A percentile compares a stretch with the other conserved stretches of the same genome.
Evolutionary conservation across 2,888 invertebrate genomes (phyloP).

Genomic region (Oscheius sp.): DNA sequence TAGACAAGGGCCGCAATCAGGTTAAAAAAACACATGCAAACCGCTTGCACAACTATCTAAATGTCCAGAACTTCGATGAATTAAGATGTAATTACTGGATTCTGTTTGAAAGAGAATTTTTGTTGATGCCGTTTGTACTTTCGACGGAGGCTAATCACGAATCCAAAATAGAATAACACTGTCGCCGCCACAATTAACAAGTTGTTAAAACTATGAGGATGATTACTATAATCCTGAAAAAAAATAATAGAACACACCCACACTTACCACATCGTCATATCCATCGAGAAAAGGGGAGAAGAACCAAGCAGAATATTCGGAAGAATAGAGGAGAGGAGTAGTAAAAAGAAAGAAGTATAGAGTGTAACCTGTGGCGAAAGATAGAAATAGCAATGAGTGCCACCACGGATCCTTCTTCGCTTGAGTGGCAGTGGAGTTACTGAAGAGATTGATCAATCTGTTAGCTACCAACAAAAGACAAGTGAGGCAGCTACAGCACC

Average conservation of each 20-base stretch:
- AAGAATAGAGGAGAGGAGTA: background rate
- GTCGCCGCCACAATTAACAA: background rate
- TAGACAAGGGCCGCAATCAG: background rate
- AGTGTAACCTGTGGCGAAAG: conserved; percentile 10
- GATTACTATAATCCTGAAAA: background rate
- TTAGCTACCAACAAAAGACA: background rate
- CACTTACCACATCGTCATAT: too few relatives aligned
- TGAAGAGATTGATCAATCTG: background rate
- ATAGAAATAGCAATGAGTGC: background rate
- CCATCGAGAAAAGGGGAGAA: background rate
- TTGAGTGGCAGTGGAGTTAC: too few relatives aligned
- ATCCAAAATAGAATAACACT: background rate
- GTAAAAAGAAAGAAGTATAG: conserved; percentile 1
- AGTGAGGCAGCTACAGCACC: background rate
- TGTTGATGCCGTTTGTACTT: background rate
- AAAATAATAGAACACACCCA: background rate
- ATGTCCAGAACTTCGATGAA: too few relatives aligned
- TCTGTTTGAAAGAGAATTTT: background rate
- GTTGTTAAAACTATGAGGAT: background rate
- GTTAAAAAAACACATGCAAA: background rate
- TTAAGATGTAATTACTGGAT: background rate
- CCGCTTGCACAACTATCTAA: background rate
- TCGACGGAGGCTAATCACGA: background rate
- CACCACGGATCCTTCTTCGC: too few relatives aligned
- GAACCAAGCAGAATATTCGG: background rate